Evolutionary conservation across 2,888 invertebrate genomes (phyloP).

Genomic region (Stenchaetothrips biformis): DNA sequence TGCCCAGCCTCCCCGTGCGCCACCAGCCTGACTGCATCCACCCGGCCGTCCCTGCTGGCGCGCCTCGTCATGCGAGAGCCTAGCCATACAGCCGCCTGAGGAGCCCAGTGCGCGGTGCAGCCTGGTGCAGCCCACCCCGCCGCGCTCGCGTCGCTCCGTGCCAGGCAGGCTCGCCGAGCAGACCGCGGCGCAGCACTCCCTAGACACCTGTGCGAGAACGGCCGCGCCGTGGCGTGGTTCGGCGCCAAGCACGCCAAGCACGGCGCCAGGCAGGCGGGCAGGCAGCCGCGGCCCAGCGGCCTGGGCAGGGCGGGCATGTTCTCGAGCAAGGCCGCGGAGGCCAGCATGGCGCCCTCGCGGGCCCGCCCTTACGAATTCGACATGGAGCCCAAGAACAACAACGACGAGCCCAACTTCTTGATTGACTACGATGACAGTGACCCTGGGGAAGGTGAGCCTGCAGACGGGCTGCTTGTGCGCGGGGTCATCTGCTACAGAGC

Average conservation of each 20-base stretch:
- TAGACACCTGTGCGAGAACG: no score
- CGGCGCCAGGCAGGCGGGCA: background rate
- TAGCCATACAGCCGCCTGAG: background rate
- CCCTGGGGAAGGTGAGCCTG: background rate
- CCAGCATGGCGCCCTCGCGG: background rate
- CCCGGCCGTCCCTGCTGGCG: no score
- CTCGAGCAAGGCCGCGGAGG: background rate
- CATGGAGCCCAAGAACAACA: background rate
- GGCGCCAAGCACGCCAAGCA: background rate
- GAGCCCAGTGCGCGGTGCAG: no score
- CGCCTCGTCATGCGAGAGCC: no score
- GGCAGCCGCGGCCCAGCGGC: background rate
- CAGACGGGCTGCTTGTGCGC: no score
- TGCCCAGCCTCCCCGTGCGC: background rate
- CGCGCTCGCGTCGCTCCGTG: no score
- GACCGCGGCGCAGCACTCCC: no score
- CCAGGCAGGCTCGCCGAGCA: no score
- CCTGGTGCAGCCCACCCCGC: no score
- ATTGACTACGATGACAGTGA: background rate
- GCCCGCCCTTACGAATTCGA: background rate
- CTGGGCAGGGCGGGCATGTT: no score
- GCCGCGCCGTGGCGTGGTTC: no score
- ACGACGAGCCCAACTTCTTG: background rate
- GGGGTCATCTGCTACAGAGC: no score
- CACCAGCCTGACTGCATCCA: background rate